phyloP scores from a whole-genome alignment of 2,888 invertebrate species.

The Saturnia japonica region DNA sequence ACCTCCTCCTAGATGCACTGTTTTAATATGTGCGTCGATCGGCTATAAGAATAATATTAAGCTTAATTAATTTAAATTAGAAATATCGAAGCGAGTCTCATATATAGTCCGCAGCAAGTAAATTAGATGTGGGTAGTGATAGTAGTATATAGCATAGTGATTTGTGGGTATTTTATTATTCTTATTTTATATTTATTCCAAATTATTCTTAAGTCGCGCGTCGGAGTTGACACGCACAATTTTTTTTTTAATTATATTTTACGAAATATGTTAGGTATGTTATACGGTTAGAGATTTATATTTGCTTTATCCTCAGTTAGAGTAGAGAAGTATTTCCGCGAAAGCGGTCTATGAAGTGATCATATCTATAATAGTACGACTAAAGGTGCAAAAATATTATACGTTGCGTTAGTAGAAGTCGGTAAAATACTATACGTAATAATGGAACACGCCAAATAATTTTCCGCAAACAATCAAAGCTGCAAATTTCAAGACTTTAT shows the following conservation, averaged over 20 bases:
- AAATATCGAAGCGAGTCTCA: too few species aligned
- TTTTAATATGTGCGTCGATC: too few species aligned
- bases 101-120: too few species aligned
- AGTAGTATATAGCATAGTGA: too few species aligned
- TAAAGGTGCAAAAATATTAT: background rate
- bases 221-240: background rate
- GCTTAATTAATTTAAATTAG: too few species aligned
- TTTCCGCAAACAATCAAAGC: background rate
- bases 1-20: too few species aligned
- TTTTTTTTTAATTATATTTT: background rate
- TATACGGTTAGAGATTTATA: background rate
- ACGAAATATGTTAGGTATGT: background rate
- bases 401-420: background rate
- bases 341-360: background rate
- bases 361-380: background rate
- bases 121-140: too few species aligned
- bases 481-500: slow-evolving; percentile 43
- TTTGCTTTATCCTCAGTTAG: background rate
- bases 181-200: too few species aligned
- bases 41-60: too few species aligned
- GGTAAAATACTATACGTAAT: background rate
- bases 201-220: too few species aligned
- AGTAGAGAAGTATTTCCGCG: background rate
- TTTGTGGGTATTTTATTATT: too few species aligned
- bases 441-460: background rate